Base-by-base conservation (phyloP, 1,140 invertebrate genomes). In the Drosophila saltans region DNA sequence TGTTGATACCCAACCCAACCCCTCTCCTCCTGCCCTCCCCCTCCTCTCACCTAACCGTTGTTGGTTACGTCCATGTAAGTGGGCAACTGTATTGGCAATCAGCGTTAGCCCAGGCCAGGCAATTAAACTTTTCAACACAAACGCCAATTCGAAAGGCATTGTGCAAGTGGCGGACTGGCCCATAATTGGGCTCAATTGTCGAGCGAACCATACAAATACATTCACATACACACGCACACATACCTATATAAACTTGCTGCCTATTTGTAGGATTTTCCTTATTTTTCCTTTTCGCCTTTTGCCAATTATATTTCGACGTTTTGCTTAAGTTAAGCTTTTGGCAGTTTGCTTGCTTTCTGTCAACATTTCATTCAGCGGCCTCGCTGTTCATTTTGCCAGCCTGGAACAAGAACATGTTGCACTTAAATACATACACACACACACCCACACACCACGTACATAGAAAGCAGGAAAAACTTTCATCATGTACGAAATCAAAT, bases 261-360 rank as follows among this genome's bases (percentile, higher is more conserved):
- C 59, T 69, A 76, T 76, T 76, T 76, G 62, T 56, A 40, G 16
- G 66, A 65, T 72, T 74, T 69, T 75, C 57, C 48, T 60, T 58
- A 69, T 74, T 67, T 68, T 67, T 52, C 45, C 45, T 30, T 30
- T 6, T 5, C 45, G 40, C 74, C 58, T 65, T 39, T 62, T 59
- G 67, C 83, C 80, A 86, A 86, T 88, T 88, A 86, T 83, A 77
- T 80, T 86, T 88, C 67, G 72, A 72, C 72, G 73, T 86, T 86
- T 81, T 88, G 72, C 77, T 67, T 59, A 78, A 79, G 77, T 69
- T 52, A 52, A 52, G 45, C 45, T 52, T 72, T 75, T 75, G 76
- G 72, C 83, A 88, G 83, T 88, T 86, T 82, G 77, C 83, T 86
- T 82, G 77, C 83, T 88, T 82, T 77, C 82, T 82, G 82, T 86